These are phyloP conservation scores for Gymnodraco acuticeps DNA, from an alignment of 2,797 vertebrate genomes.

Conservation along the genomic window DNA sequence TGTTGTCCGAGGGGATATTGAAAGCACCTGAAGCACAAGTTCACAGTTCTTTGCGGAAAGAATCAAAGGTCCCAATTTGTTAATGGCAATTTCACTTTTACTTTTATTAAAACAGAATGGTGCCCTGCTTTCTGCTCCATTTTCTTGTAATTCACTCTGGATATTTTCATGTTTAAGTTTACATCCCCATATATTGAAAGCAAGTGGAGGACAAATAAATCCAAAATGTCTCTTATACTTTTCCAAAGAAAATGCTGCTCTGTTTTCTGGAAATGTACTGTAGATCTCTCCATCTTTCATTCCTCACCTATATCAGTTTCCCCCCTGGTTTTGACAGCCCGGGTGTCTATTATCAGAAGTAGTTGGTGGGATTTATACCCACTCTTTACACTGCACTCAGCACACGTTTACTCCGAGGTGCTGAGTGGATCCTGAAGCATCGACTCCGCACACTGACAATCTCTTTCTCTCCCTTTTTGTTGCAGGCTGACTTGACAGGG, in stretches of 20 bases:
- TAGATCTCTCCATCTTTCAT: conserved; percentile 8
- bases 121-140: conserved; percentile 11
- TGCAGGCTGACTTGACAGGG: conserved; percentile 96
- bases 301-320: not conserved
- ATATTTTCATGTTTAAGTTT: conserved; percentile 6
- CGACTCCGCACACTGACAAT: conserved; percentile 47
- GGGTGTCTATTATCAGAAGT: conserved; percentile 27
- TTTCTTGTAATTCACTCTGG: conserved; percentile 4
- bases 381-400: conserved; percentile 62
- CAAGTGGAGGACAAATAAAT: too few species aligned
- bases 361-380: conserved; percentile 60
- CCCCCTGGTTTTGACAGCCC: conserved; percentile 13
- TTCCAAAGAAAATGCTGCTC: too few species aligned
- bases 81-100: conserved; percentile 20
- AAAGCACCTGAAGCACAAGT: conserved; percentile 53
- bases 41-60: conserved; percentile 25
- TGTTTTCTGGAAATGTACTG: not conserved
- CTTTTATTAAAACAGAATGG: conserved; percentile 13
- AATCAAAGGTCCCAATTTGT: conserved; percentile 30
- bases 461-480: conserved; percentile 5
- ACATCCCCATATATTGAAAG: not conserved
- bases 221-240: too few species aligned
- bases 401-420: conserved; percentile 54
- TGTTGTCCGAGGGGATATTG: conserved; percentile 54
- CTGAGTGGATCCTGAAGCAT: conserved; percentile 64